Base-by-base conservation (phyloP, 2,888 invertebrate species). In the Cheilosia variabilis region DNA sequence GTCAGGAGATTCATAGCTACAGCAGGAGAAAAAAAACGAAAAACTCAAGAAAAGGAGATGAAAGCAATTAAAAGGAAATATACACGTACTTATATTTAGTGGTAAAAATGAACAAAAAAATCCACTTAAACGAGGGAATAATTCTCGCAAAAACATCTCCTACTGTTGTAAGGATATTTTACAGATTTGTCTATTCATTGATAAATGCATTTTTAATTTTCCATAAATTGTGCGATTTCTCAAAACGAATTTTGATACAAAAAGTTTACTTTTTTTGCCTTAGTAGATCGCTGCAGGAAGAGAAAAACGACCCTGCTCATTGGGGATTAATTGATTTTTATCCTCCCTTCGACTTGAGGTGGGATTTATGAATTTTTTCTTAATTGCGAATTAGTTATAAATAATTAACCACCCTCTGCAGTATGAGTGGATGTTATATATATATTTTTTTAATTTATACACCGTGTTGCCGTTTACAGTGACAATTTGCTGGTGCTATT, bases 51-150 rank as follows among this genome's bases (percentile, higher is more conserved):
- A 84, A 86, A 86, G 72, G 72, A 86, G 76, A 86, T 81, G 72
- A 86, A 86, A 86, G 76, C 86, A 86, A 86, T 86, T 86, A 86
- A 77, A 86, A 77, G 69, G 62, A 86, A 86, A 76, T 71, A 71
- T 69, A n/a, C n/a, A 75, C 69, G 47, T 53, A 62, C 15, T 10
- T 31, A 57, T 57, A 57, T 34, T 43, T 58, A 66, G 37, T 47
- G 17, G 22, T 50, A 65, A 52, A 66, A 68, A 22, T 60, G 72
- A 63, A 22, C 37, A 69, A 75, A 79, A 73, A 79, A 58, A 60
- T 13, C 10, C 53, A 45, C 31, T 52, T 22, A 62, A 65, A 43
- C 34, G 19, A 58, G 19, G 37, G 43, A 27, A 47, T 68, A 47
- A 47, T 27, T 60, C 60, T 60, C 45, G 45, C 37, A 62, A 22